phyloP scores from a whole-genome alignment of 2,888 invertebrate species.

The Imbricaverruca yamaguchii region DNA sequence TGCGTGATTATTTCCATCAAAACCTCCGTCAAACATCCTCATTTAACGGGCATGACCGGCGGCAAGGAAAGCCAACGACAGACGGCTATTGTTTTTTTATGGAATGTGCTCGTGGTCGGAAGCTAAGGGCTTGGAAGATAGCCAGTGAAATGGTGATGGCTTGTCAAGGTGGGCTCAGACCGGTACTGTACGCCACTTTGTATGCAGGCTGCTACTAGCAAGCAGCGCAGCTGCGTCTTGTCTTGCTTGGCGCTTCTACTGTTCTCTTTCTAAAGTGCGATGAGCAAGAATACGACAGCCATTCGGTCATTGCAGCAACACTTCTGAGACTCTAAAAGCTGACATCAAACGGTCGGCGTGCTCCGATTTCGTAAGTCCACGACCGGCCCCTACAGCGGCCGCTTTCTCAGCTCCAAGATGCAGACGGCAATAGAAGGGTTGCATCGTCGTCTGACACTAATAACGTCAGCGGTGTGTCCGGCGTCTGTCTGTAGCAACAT shows the following conservation, averaged over 20 bases:
- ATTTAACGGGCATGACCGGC: neutral
- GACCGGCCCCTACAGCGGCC: too few species aligned
- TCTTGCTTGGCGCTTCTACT: too few species aligned
- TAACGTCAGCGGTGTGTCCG: too few species aligned
- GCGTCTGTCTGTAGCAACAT: too few species aligned
- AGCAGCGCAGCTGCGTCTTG: neutral
- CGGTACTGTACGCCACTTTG: neutral
- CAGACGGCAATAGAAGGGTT: neutral
- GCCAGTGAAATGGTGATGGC: neutral
- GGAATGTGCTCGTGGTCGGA: neutral
- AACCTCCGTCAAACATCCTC: neutral
- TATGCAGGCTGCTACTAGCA: neutral
- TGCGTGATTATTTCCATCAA: neutral
- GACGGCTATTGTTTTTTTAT: neutral
- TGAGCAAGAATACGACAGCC: too few species aligned
- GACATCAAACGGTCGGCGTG: neutral
- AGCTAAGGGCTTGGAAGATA: neutral
- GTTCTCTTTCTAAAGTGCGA: too few species aligned
- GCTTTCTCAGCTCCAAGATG: neutral
- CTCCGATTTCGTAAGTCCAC: neutral
- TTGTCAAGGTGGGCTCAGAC: neutral
- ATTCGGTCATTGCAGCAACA: neutral
- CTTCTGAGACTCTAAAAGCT: neutral
- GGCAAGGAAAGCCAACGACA: neutral
- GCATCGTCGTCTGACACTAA: too few species aligned